A percentile compares a stretch with the other conserved stretches of the same genome.
phyloP scores from a whole-genome alignment of 2,113 vertebrate genomes.

The Hippocampus mohnikei region DNA sequence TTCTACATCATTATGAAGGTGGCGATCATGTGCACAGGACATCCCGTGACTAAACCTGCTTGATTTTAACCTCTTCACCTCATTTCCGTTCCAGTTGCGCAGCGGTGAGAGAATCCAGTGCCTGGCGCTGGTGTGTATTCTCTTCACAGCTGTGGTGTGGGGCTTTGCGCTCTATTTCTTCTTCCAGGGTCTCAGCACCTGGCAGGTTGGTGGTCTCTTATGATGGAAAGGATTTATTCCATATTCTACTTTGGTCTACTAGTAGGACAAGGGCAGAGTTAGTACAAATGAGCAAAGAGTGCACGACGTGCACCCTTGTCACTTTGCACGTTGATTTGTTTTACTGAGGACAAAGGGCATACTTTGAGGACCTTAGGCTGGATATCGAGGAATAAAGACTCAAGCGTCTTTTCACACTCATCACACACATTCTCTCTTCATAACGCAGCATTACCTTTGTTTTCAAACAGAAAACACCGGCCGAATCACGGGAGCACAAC shows the following conservation, averaged over 20 bases:
- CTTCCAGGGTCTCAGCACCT: conserved; percentile 98
- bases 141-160: conserved; percentile 92
- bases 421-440: not conserved
- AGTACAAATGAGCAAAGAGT: too few species aligned
- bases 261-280: too few species aligned
- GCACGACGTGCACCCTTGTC: too few species aligned
- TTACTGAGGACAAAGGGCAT: too few species aligned
- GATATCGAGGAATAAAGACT: too few species aligned
- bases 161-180: conserved; percentile 96
- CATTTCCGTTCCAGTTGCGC: conserved; percentile 58
- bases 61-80: not conserved
- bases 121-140: conserved; percentile 85
- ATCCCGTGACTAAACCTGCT: not conserved
- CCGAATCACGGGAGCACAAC: conserved; percentile 95
- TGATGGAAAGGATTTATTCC: not conserved
- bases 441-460: not conserved
- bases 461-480: conserved; percentile 85
- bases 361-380: too few species aligned
- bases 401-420: not conserved
- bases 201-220: conserved; percentile 81
- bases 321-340: too few species aligned
- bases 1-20: conserved; percentile 99
- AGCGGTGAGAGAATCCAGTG: conserved; percentile 86
- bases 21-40: not conserved
- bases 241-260: not conserved